phyloP scores from a whole-genome alignment of 2,113 vertebrate genomes.

The Oncorhynchus kisutch region DNA sequence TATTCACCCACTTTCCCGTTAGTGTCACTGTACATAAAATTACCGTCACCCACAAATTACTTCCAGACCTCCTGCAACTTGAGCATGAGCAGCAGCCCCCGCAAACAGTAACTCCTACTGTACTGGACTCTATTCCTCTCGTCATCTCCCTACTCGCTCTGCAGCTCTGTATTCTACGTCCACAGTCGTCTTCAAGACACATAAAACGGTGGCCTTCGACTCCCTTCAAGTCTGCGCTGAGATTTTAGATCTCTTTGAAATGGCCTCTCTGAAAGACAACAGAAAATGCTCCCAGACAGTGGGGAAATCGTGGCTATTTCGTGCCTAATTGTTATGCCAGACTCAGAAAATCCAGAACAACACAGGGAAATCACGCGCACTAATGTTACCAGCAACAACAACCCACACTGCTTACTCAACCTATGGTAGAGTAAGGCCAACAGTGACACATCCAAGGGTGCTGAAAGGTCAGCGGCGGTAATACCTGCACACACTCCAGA shows the following conservation, averaged over 20 bases:
- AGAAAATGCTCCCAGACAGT: too few relatives aligned
- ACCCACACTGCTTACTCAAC: too few relatives aligned
- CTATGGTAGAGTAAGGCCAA: too few relatives aligned
- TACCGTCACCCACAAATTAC: constrained; percentile 64
- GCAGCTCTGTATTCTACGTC: constrained; percentile 21
- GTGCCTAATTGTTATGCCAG: too few relatives aligned
- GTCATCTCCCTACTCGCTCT: constrained; percentile 25
- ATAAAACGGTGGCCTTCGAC: constrained; percentile 18
- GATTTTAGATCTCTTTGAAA: constrained; percentile 38
- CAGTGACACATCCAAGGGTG: too few relatives aligned
- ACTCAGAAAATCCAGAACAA: too few relatives aligned
- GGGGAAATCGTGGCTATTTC: too few relatives aligned
- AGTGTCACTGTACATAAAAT: constrained; percentile 65
- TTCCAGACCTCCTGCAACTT: constrained; percentile 50
- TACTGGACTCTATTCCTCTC: constrained; percentile 18
- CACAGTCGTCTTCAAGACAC: constrained; percentile 28
- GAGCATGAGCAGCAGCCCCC: constrained; percentile 37
- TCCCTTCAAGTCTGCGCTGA: constrained; percentile 26
- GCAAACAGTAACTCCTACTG: constrained; percentile 36
- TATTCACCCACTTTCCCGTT: constrained; percentile 56
- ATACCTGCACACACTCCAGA: too few relatives aligned
- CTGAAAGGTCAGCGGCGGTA: too few relatives aligned
- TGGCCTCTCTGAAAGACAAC: not conserved
- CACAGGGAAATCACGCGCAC: too few relatives aligned
- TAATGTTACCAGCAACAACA: too few relatives aligned